Percentiles rank a stretch among this genome's conserved stretches.
These are phyloP conservation scores for Morone chrysops DNA, from an alignment of 2,113 vertebrate genomes.

Conservation along the genomic window DNA sequence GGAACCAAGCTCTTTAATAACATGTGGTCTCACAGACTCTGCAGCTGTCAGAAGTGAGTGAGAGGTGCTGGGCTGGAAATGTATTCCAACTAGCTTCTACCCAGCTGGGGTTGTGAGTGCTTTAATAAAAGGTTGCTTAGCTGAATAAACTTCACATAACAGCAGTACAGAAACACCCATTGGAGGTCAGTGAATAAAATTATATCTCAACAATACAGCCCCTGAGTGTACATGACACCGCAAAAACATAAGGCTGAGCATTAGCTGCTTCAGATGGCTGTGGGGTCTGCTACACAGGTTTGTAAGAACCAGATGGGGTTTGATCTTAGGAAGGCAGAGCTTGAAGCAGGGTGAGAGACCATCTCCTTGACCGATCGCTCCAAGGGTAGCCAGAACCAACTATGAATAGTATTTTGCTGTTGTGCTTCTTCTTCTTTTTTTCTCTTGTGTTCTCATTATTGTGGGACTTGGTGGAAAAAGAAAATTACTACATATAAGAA, in stretches of 20 bases:
- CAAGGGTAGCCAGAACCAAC: neutral
- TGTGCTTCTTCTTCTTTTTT: too few relatives aligned
- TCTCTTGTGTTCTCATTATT: slow-evolving; percentile 4
- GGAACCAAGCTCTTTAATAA: neutral
- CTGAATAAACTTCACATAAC: neutral
- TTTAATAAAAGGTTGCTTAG: neutral
- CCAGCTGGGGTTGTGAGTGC: neutral
- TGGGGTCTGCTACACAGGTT: neutral
- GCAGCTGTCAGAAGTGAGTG: neutral
- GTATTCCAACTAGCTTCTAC: neutral
- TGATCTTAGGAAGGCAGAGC: neutral
- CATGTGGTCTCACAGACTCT: neutral
- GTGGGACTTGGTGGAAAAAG: neutral
- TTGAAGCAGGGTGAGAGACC: neutral
- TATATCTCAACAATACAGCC: neutral
- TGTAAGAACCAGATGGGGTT: neutral
- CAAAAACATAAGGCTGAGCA: neutral
- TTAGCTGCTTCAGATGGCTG: neutral
- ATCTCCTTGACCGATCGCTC: neutral
- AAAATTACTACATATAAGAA: neutral
- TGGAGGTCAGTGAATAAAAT: neutral
- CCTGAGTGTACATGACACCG: neutral
- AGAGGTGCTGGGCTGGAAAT: neutral
- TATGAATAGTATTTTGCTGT: neutral
- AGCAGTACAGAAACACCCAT: neutral